Base-by-base conservation (phyloP, 2,797 vertebrate species). In the Oryzias sinensis region DNA sequence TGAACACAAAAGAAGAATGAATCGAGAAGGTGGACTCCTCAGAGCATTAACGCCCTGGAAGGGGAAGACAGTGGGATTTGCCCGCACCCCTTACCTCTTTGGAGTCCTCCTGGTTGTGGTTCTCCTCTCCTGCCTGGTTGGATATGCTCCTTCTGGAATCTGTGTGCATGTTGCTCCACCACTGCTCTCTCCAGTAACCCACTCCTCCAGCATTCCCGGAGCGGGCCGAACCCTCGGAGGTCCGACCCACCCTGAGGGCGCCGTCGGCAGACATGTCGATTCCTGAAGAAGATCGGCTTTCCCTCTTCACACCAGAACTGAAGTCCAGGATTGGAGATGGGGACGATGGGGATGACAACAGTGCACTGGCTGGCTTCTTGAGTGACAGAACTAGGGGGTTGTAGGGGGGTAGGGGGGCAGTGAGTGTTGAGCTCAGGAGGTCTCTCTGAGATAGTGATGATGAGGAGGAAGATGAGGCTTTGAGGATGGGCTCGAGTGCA, bases 101-200 rank as follows among this genome's bases (percentile, higher is more conserved):
- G 67, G 87, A 87, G 76, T 90, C 89, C 54, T 92, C 88, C 60
- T 72, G 88, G 69, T 68, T 79, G 68, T 85, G 84, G 79, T 83
- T 88, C 18, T 97, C 95, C 56, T 97, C 95, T 14, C 90, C 93
- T 50, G 90, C 91, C 0, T 91, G 86, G 49, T 87, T 78, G 14
- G 86, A 64, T 0, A 88, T 11, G 56, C 74, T 91, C 62, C 85
- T 78, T 73, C 93, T 94, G 50, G 92, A 77, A 57, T 98, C 95
- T 0, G 91, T 91, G 58, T 93, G 94, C 79, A 94, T 89, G 40
- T 93, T 89, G 86, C 86, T 95, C 95, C 95, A 97, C 95, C 95
- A 97, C 74, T 95, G 94, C 84, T 98, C 96, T 68, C 96, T 94
- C 95, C 94, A 96, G 55, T 93, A 90, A n/a, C 92, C 90, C 37